phyloP scores from a whole-genome alignment of 2,888 invertebrate species.

The Syrista parreyssii region DNA sequence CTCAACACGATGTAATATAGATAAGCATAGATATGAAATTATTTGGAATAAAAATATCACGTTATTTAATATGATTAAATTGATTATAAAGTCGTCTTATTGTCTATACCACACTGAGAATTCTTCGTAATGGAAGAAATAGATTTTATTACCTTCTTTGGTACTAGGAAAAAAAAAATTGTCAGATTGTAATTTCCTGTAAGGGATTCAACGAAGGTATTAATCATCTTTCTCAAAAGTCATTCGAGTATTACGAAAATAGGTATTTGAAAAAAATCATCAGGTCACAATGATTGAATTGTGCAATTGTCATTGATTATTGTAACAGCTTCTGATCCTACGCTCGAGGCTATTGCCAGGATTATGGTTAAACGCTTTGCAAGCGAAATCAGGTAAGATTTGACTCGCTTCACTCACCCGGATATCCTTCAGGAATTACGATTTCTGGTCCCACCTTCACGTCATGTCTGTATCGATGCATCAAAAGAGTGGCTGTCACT shows the following conservation, averaged over 20 bases:
- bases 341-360: not conserved
- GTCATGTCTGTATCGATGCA: conserved; percentile 67
- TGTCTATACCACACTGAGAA: not conserved
- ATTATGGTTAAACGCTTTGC: not conserved
- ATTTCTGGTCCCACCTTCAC: conserved; percentile 67
- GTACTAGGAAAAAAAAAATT: not conserved
- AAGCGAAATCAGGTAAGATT: not conserved
- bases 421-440: conserved; percentile 68
- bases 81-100: not conserved
- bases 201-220: not conserved
- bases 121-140: not conserved
- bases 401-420: conserved; percentile 55
- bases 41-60: not conserved
- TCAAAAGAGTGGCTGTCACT: conserved; percentile 61
- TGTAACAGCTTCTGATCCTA: not conserved
- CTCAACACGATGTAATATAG: not conserved
- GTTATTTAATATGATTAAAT: not conserved
- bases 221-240: not conserved
- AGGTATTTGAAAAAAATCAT: not conserved
- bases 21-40: not conserved
- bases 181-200: not conserved
- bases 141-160: not conserved
- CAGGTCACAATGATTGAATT: not conserved
- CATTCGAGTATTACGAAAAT: not conserved
- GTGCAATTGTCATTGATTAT: not conserved